Conservation (phyloP, 2,888 invertebrate species). For the Tribolium freemani region DNA sequence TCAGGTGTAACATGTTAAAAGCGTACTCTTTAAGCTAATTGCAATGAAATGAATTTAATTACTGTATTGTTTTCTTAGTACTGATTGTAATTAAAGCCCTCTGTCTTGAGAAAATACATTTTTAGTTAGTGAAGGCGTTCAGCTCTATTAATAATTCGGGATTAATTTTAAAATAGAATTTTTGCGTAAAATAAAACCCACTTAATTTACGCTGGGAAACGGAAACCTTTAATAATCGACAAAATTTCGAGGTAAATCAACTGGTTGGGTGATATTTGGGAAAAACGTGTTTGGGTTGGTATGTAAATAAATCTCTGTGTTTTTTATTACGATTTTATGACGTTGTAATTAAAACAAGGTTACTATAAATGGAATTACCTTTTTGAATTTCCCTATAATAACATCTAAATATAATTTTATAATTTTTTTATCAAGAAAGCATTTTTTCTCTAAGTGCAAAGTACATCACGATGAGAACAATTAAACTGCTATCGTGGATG, state of each 20-base stretch:
- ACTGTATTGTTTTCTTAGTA: no score
- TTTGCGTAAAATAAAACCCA: neutral
- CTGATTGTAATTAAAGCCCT: no score
- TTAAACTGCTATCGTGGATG: neutral
- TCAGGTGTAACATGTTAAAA: no score
- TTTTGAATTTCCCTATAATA: neutral
- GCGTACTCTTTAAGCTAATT: no score
- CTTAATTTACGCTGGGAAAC: neutral
- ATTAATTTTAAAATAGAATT: neutral
- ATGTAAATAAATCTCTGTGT: neutral
- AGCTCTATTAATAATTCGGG: no score
- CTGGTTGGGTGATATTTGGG: neutral
- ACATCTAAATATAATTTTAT: neutral
- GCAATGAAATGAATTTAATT: no score
- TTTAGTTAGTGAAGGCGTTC: no score
- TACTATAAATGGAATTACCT: neutral
- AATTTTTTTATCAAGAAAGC: neutral
- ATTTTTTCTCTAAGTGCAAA: neutral
- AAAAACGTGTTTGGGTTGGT: neutral
- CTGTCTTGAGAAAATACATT: no score
- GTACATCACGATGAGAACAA: neutral
- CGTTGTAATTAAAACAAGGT: neutral
- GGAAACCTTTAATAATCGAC: neutral
- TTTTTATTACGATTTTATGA: neutral
- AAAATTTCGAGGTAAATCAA: neutral